Evolutionary conservation across 2,113 vertebrate species (phyloP).

Genomic region (Takifugu bimaculatus): DNA sequence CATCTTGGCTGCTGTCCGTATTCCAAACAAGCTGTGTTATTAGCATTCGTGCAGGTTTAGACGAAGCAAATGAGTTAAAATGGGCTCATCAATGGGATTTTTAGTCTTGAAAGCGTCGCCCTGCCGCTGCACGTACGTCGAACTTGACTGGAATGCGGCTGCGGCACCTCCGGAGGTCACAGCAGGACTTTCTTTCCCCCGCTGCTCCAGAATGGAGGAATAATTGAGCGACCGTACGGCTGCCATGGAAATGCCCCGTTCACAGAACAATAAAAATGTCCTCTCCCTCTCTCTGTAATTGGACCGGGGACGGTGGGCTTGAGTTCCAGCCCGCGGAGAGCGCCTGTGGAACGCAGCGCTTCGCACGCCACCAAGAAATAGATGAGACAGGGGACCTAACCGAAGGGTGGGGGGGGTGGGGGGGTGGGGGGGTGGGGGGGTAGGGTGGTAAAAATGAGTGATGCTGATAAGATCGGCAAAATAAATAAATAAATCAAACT

Average conservation of each 20-base stretch:
- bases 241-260: conserved; percentile 62
- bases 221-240: conserved; percentile 61
- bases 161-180: conserved; percentile 46
- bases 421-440: background rate
- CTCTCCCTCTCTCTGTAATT: conserved; percentile 65
- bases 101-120: no score
- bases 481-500: conserved; percentile 4
- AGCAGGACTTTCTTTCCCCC: conserved; percentile 45
- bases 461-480: conserved; percentile 43
- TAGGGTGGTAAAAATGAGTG: background rate
- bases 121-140: no score
- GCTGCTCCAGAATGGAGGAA: conserved; percentile 42
- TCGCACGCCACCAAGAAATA: conserved; percentile 54
- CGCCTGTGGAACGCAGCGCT: conserved; percentile 65
- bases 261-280: conserved; percentile 62
- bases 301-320: conserved; percentile 64
- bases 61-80: no score
- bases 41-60: no score
- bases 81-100: no score
- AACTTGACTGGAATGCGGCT: no score
- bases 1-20: no score
- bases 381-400: conserved; percentile 54
- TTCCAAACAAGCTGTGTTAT: background rate
- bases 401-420: background rate
- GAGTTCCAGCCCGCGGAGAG: conserved; percentile 49